Evolutionary conservation across 2,113 vertebrate genomes (phyloP).

Genomic region (Saccopteryx bilineata): DNA sequence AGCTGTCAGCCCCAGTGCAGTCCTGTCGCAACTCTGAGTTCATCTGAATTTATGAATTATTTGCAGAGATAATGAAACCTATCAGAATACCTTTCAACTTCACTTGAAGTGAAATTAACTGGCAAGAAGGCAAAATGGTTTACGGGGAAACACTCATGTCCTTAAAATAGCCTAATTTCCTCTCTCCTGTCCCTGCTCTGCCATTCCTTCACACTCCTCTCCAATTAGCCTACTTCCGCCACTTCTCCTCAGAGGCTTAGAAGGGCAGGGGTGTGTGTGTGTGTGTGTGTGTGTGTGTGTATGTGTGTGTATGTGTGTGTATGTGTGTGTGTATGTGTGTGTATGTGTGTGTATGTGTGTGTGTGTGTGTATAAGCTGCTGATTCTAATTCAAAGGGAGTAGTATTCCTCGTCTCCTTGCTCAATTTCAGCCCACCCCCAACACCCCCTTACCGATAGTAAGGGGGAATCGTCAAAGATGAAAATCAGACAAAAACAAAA

Average conservation of each 20-base stretch:
- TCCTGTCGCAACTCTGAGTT: conserved; percentile 1
- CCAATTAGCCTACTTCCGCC: background rate
- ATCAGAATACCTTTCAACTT: conserved; percentile 65
- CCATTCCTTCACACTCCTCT: background rate
- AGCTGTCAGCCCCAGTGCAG: background rate
- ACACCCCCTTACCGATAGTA: background rate
- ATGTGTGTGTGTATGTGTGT: background rate
- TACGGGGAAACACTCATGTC: background rate
- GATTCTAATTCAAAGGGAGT: background rate
- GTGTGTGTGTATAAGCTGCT: background rate
- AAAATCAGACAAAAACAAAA: conserved; percentile 29
- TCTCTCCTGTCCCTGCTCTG: background rate
- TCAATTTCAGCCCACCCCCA: background rate
- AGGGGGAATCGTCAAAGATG: background rate
- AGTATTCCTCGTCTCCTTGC: background rate
- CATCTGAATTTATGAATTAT: conserved; percentile 66
- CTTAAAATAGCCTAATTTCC: conserved; percentile 65
- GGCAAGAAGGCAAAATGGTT: conserved; percentile 57
- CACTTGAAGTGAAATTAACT: conserved; percentile 70
- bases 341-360: no score
- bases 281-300: background rate
- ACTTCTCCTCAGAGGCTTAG: background rate
- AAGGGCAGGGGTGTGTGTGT: background rate
- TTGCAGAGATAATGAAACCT: conserved; percentile 69
- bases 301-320: background rate